Percentiles rank a stretch among this genome's conserved stretches.
Conservation (phyloP, 2,113 vertebrate genomes). For the Caranx melampygus region DNA sequence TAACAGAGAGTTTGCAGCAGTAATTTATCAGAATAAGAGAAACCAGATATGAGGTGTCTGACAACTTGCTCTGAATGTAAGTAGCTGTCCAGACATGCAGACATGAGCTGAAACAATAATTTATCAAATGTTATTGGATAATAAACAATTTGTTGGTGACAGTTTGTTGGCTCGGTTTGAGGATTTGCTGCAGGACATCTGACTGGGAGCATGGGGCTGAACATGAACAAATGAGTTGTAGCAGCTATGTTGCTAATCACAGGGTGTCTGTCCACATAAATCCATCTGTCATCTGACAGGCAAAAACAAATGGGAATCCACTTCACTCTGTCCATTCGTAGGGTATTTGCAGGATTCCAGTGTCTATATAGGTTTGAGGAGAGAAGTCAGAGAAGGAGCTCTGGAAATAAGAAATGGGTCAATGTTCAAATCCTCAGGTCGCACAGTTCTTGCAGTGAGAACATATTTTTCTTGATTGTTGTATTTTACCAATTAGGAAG, state of each 20-base stretch:
- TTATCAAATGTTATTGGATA: conserved; percentile 21
- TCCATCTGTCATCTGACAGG: background rate
- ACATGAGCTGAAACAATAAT: conserved; percentile 20
- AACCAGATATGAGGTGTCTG: background rate
- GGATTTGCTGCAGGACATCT: background rate
- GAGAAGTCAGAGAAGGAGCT: background rate
- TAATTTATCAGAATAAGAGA: conserved; percentile 9
- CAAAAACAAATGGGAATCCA: background rate
- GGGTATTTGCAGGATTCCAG: background rate
- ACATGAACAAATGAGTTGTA: conserved; percentile 5
- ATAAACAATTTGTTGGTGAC: conserved; percentile 27
- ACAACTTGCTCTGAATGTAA: conserved; percentile 31
- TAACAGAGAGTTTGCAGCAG: background rate
- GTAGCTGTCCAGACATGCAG: conserved; percentile 5
- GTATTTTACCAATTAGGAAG: conserved; percentile 13
- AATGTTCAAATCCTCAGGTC: conserved; percentile 18
- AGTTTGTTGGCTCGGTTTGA: no score
- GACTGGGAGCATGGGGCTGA: background rate
- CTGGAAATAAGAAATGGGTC: conserved; percentile 7
- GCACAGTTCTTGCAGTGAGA: conserved; percentile 10
- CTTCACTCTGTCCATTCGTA: no score
- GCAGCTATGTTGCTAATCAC: background rate
- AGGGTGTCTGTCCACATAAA: background rate
- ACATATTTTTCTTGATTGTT: background rate
- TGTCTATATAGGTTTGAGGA: background rate